Conservation (phyloP, 2,888 invertebrate species). For the Chalcosyrphus nemorum region DNA sequence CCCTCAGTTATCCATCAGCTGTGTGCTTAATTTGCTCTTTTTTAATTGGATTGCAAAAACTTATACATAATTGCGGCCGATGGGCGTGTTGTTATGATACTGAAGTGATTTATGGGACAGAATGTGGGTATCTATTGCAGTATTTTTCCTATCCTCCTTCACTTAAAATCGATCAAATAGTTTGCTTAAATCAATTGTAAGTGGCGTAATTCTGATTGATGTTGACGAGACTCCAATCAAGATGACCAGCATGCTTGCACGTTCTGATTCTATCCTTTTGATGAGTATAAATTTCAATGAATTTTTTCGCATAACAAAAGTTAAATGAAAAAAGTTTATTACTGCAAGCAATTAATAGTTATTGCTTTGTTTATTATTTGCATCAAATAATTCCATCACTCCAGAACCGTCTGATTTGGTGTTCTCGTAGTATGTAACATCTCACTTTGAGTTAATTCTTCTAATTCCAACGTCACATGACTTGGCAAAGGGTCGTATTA, state of each 20-base stretch:
- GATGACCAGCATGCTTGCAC: neutral
- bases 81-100: constrained; percentile 28
- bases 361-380: too few relatives aligned
- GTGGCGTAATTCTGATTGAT: constrained; percentile 4
- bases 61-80: neutral
- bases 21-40: constrained; percentile 61
- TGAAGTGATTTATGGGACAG: neutral
- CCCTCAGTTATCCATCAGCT: constrained; percentile 51
- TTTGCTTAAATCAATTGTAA: constrained; percentile 43
- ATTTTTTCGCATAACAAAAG: too few relatives aligned
- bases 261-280: too few relatives aligned
- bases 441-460: too few relatives aligned
- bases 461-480: too few relatives aligned
- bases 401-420: too few relatives aligned
- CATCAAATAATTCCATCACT: too few relatives aligned
- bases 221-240: neutral
- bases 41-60: constrained; percentile 60
- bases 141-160: neutral
- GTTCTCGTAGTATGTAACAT: too few relatives aligned
- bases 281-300: too few relatives aligned
- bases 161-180: constrained; percentile 51
- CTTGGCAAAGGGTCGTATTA: too few relatives aligned
- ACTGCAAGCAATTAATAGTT: too few relatives aligned
- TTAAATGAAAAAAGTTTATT: too few relatives aligned
- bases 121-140: neutral